Evolutionary conservation across 2,797 vertebrate genomes (phyloP), one percentile per base, ranked within the genome.

Genomic region (Limnodromus scolopaceus): DNA sequence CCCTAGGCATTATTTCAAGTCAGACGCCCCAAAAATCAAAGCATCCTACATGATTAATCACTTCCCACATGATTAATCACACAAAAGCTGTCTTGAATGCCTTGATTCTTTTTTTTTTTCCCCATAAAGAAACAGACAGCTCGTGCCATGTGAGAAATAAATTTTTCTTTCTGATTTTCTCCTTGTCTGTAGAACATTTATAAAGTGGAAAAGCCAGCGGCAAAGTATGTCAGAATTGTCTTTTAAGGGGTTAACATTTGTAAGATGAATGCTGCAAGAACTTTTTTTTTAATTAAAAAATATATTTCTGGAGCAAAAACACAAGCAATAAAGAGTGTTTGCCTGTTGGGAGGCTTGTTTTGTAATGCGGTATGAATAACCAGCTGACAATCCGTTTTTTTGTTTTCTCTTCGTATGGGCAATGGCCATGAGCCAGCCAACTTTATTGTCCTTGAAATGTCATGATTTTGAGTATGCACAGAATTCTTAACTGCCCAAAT

Each of bases 371-470:
- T 93, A 96, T 98, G 96, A 97, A 97, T 97, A 97, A 97, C 96
- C 94, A 97, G 95, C 94, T 97, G 96, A 97, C 96, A 97, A 97
- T 96, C 94, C 85, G 0, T 0, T 92, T 96, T 96, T 92, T 72
- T 93, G 96, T 94, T 96, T 96, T 94, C 93, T 90, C 87, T 94
- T 97, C 93, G 3, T 94, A 95, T 86, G 96, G 96, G 96, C 97
- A 95, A 94, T 97, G 97, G 97, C 97, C 93, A 97, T 3, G 49
- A 97, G 97, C 93, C 96, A 97, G 96, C 96, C 95, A 97, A 97
- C 97, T 97, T 97, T 97, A 98, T 97, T 97, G 96, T 97, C 97
- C 97, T 97, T 98, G 97, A 98, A 97, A 97, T 97, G 97, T 97
- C 97, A 96, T 92, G 96, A 97, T 97, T 97, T 96, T 96, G 92